Percentiles rank a stretch among this genome's conserved stretches.
Conservation (phyloP, 2,797 vertebrate species). For the Rousettus madagascariensis region DNA sequence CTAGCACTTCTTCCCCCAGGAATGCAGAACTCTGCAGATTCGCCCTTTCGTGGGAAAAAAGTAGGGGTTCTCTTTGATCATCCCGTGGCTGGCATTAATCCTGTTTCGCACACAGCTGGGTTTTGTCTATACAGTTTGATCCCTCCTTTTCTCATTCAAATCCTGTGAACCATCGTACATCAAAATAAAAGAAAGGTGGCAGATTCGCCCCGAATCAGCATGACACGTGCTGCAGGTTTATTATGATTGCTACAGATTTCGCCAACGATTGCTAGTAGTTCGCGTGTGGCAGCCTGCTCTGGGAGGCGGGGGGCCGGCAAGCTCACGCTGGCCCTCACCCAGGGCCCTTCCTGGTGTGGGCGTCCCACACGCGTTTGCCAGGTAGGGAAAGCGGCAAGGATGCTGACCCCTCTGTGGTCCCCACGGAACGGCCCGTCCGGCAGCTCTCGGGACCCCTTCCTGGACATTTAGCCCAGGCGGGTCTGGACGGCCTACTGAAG, state of each 20-base stretch:
- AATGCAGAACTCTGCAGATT: neutral
- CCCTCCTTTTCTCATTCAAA: neutral
- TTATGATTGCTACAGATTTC: slow-evolving; percentile 15
- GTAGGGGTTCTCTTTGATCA: neutral
- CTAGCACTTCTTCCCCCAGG: neutral
- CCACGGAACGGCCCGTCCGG: neutral
- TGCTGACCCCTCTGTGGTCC: neutral
- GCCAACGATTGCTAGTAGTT: slow-evolving; percentile 42
- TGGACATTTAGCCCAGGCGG: neutral
- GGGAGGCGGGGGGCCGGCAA: neutral
- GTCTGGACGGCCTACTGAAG: neutral
- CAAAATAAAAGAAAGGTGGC: neutral
- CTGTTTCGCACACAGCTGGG: slow-evolving; percentile 57
- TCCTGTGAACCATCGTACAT: neutral
- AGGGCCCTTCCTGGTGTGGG: slow-evolving; percentile 49
- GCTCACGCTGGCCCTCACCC: slow-evolving; percentile 29
- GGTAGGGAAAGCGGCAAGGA: neutral
- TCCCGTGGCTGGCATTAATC: neutral
- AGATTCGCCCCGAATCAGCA: neutral
- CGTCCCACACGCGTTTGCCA: too few species aligned
- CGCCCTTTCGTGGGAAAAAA: neutral
- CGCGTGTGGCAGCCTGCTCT: neutral
- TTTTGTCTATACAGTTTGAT: neutral
- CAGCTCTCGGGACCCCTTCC: neutral
- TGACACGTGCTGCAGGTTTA: neutral